Evolutionary conservation across 2,888 invertebrate species (phyloP).

Genomic region (Scelioninae gen. 1): DNA sequence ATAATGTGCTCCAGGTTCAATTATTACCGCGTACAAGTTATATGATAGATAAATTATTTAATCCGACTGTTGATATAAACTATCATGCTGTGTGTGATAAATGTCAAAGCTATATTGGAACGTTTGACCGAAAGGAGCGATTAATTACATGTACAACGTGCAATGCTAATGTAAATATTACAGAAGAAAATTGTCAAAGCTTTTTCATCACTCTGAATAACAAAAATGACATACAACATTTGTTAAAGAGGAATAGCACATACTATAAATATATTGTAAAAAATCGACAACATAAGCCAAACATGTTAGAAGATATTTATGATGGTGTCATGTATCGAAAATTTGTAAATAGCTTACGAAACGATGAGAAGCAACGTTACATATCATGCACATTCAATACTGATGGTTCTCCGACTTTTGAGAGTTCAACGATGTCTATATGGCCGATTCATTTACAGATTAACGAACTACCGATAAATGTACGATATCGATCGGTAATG

Average conservation of each 20-base stretch:
- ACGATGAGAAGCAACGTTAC: not conserved
- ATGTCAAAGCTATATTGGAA: slow-evolving; percentile 7
- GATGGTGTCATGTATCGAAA: not conserved
- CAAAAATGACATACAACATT: not conserved
- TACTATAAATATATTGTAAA: slow-evolving; percentile 10
- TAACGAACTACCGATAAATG: slow-evolving; percentile 1
- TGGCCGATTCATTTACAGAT: slow-evolving; percentile 12
- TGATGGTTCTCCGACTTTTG: not conserved
- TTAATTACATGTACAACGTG: not conserved
- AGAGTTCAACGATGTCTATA: slow-evolving; percentile 8
- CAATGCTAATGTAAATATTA: not conserved
- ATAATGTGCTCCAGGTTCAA: slow-evolving; percentile 7
- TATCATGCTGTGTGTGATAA: slow-evolving; percentile 23
- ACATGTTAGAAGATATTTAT: slow-evolving; percentile 13
- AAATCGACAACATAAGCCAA: not conserved
- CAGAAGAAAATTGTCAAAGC: not conserved
- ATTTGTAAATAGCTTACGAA: slow-evolving; percentile 23
- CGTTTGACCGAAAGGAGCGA: not conserved
- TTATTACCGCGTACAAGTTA: slow-evolving; percentile 21
- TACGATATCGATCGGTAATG: not conserved
- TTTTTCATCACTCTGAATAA: not conserved
- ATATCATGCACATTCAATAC: slow-evolving; percentile 8
- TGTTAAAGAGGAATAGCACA: not conserved
- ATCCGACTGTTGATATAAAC: not conserved
- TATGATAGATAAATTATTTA: slow-evolving; percentile 16